Conservation (phyloP, 2,888 invertebrate species). For the Ctenicera cuprea region DNA sequence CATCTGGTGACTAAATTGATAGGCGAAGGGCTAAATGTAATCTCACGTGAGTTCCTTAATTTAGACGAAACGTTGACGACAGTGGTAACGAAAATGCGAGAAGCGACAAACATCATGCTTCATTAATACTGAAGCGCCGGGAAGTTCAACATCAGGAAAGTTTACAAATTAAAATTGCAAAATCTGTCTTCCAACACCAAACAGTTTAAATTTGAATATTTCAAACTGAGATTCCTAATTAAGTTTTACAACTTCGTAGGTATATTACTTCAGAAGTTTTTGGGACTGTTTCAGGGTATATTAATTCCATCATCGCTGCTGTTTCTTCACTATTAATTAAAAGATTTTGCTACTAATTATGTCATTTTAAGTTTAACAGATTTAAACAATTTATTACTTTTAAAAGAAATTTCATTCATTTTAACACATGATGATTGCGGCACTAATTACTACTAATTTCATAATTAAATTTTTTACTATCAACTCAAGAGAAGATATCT, state of each 20-base stretch:
- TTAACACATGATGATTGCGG: background rate
- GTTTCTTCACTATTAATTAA: conserved; percentile 54
- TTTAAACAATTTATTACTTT: conserved; percentile 20
- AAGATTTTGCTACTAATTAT: conserved; percentile 47
- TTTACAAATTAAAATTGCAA: conserved; percentile 67
- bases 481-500: too few relatives aligned
- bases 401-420: background rate
- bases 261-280: conserved; percentile 60
- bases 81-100: conserved; percentile 52
- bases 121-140: conserved; percentile 61
- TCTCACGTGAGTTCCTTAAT: conserved; percentile 42
- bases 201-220: conserved; percentile 65
- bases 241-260: conserved; percentile 63
- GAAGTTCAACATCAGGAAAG: conserved; percentile 62
- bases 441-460: too few relatives aligned
- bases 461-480: too few relatives aligned
- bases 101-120: conserved; percentile 61
- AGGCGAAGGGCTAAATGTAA: conserved; percentile 19
- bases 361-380: conserved; percentile 36
- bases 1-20: conserved; percentile 17
- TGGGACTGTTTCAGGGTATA: conserved; percentile 53
- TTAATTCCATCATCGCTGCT: conserved; percentile 52
- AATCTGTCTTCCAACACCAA: conserved; percentile 65
- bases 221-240: conserved; percentile 63
- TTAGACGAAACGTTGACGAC: conserved; percentile 45